Base-by-base conservation (phyloP, 2,797 vertebrate genomes). In the Rhinoraja longicauda region DNA sequence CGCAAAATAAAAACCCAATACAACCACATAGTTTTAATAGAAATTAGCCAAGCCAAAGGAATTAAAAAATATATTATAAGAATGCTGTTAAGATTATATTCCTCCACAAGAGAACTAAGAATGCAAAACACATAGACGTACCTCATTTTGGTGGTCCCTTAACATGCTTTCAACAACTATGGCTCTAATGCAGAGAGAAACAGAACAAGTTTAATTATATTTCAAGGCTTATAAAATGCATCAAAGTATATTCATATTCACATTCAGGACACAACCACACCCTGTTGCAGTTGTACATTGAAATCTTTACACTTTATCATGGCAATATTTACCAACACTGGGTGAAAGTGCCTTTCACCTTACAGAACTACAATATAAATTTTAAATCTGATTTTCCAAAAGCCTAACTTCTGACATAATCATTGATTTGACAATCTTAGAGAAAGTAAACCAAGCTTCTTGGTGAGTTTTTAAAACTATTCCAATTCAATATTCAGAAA, bases 151-250 rank as follows among this genome's bases (percentile, higher is more conserved):
- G 15, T 88, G 84, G 95, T 97, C 96, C 96, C 97, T 98, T 93
- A 98, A 96, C 96, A 97, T 97, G 95, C 94, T 97, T 95, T 98
- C 98, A 95, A 98, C 98, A 93, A 98, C 97, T 94, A 99, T 97
- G 93, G 97, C 97, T 98, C 98, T 99, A 97, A 95, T 95, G 93
- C 95, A 94, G 96, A 94, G 97, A 96, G 96, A 91, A 93, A 91
- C 93, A 93, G 70, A 45, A 39, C 24, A 26, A 5, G 26, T 73
- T 78, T 73, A 91, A 4, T 91, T 73, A 53, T 15, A 91, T 91
- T 72, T 91, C 45, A 26, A 91, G 36, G 39, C 67, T 73, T 53
- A 26, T 29, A 73, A n/a, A 73, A 64, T 64, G 59, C 19, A 84
- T 13, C 29, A 45, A 70, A 70, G 36, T 53, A 73, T 53, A 72